Evolutionary conservation across 2,113 vertebrate species (phyloP), one percentile per base, ranked within the genome.

Genomic region (Aplodontia rufa): DNA sequence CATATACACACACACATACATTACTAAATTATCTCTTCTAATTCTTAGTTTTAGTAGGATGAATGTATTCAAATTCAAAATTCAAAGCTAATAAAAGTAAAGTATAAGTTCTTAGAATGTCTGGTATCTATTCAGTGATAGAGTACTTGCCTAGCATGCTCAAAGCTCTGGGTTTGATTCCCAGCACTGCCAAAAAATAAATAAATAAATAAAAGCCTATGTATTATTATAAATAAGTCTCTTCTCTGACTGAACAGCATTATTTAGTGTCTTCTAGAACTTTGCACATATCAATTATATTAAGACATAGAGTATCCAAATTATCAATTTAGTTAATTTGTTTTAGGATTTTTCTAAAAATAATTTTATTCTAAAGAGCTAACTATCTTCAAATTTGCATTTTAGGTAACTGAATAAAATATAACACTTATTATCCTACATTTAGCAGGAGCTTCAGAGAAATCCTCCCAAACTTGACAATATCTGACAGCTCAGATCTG

Each of bases 401-500:
- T 91, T 88, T 87, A 79, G 45, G 37, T 58, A 80, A 58, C 51
- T 71, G 42, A 84, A 80, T 85, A 85, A 53, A 93, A 75, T 49
- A 55, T 45, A 72, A 51, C 16, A 5, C 3, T 93, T 87, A 53
- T 82, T 90, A 55, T 78, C 40, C 9, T 71, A 60, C 24, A 53
- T 81, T 71, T 91, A 85, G 74, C 5, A 80, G 16, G 42, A 81
- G 2, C 35, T n/a, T 93, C 55, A 30, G 8, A 93, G 35, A 86
- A 86, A 85, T 81, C 28, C 17, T 87, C 28, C 19, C 78, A 74
- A 87, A 64, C 1, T 49, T 85, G 51, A 55, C 4, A 86, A 40
- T 13, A 35, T 91, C n/a, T 88, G 28, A 81, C 19, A 81, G 19
- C 55, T 85, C 42, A 51, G 30, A 60, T 85, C 10, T 71, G 10